Base-by-base conservation (phyloP, 2,113 vertebrate species). In the Romanogobio albipinnatus region DNA sequence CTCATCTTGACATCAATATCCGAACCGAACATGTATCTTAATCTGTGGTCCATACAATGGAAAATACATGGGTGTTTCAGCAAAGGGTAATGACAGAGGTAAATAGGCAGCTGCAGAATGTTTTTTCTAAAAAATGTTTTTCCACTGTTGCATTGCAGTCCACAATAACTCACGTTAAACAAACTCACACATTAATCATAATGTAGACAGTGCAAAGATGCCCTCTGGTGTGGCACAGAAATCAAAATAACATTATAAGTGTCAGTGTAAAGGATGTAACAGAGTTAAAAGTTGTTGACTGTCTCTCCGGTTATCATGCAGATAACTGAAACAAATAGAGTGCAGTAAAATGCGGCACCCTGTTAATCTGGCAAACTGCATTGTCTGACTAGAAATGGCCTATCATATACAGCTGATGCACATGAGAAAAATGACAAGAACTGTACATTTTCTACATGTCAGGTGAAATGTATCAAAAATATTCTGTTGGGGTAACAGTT, bases 1-100 rank as follows among this genome's bases (percentile, higher is more conserved):
- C 73, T 81, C 59, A 76, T 81, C 82, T n/a, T 22, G 47, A 76
- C 59, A 87, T 87, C 17, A 87, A 62, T 75, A 80, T 26, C 26
- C 19, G 19, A 82, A 39, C 1, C 3, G 33, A 43, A 71, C 24
- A 64, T 24, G 5, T 64, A n/a, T 59, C 53, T 71, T 58, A 82
- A 82, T 71, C 47, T 71, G 80, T 56, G 49, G 6, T 53, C 29
- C 49, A 36, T 49, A 82, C 64, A 71, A 71, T 82, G 64, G 66
- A 43, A 71, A 71, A 82, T 51, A 22, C 62, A 70, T 68, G 49
- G 64, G 80, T 70, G 45, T 47, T 53, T 58, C 66, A 82, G 45
- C 80, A 53, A 39, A 19, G 29, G 47, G 33, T 71, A 56, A 45
- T 80, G 80, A 43, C 29, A 19, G 61, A 49, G 78, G 26, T 51